Percentiles rank a stretch among this genome's conserved stretches.
These are phyloP conservation scores for Drosophila quinaria DNA, from an alignment of 2,888 invertebrate species.

Conservation along the genomic window DNA sequence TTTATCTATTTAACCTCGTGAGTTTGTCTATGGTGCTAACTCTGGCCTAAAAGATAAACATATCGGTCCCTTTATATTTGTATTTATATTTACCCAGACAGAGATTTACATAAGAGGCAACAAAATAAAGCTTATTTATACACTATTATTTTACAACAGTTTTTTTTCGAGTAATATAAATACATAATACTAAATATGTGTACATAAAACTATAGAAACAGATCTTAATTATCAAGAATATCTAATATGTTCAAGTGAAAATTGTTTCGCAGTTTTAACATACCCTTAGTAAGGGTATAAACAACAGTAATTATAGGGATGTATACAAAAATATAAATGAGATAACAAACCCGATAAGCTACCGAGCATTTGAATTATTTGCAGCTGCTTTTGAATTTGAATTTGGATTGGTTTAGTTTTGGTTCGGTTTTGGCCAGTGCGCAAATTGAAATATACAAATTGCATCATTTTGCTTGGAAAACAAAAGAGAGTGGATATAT, in stretches of 20 bases:
- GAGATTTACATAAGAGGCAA: neutral
- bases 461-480: constrained; percentile 35
- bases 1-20: constrained; percentile 15
- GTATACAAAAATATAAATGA: neutral
- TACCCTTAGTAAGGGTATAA: constrained; percentile 1
- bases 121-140: neutral
- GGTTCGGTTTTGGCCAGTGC: constrained; percentile 17
- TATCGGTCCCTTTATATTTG: neutral
- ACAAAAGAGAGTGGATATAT: constrained; percentile 22
- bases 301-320: neutral
- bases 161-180: too few species aligned
- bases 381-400: constrained; percentile 1
- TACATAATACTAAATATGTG: too few species aligned
- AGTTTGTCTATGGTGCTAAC: constrained; percentile 12
- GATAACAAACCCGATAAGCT: constrained; percentile 13
- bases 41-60: constrained; percentile 20
- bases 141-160: neutral
- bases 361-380: constrained; percentile 10
- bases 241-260: neutral
- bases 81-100: constrained; percentile 23
- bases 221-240: neutral
- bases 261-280: neutral
- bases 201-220: neutral
- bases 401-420: constrained; percentile 9
- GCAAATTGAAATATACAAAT: constrained; percentile 31